Base-by-base conservation (phyloP, 2,797 vertebrate species). In the Telmatherina bonti region DNA sequence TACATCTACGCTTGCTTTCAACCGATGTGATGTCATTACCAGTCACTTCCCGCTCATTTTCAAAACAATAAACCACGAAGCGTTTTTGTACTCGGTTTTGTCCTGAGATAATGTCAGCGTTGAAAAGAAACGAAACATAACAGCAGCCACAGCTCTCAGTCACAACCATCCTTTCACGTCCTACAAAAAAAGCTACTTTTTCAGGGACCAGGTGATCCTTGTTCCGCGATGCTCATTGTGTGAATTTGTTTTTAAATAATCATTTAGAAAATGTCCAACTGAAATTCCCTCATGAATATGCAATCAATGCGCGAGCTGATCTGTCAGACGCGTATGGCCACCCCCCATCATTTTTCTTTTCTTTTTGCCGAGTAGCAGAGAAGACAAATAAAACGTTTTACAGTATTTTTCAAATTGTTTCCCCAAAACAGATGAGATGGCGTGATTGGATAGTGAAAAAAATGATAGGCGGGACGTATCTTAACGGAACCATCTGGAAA, bases 31-130 rank as follows among this genome's bases (percentile, higher is more conserved):
- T 88, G 79, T 81, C 65, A 85, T 79, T 82, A 51, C 54, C 59
- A 33, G 56, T 69, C 75, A 78, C 82, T 93, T 94, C 92, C 92
- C 92, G 93, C 92, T 89, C 85, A 83, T 90, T 93, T 93, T 91
- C 78, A 91, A 91, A 90, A 70, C 24, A 83, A 41, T 41, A 41
- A 8, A 5, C 31, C 38, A 16, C 38, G 16, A 10, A 67, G 22
- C 29, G 11, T 52, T 20, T 62, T 26, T 27, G 31, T 22, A 5
- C n/a, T 38, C 24, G 30, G 31, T 12, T 6, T 5, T 51, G 22
- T 26, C 43, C 43, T 47, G 7, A n/a, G 9, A 22, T 47, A 24
- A 35, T 49, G 30, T 6, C 10, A 6, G 7, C 8, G 43, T n/a
- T 47, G 1, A n/a, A n/a, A 8, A 47, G 43, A 1, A 9, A 20